These are phyloP conservation scores for Acrobasis suavella DNA, from an alignment of 2,888 invertebrate species.

Conservation along the genomic window DNA sequence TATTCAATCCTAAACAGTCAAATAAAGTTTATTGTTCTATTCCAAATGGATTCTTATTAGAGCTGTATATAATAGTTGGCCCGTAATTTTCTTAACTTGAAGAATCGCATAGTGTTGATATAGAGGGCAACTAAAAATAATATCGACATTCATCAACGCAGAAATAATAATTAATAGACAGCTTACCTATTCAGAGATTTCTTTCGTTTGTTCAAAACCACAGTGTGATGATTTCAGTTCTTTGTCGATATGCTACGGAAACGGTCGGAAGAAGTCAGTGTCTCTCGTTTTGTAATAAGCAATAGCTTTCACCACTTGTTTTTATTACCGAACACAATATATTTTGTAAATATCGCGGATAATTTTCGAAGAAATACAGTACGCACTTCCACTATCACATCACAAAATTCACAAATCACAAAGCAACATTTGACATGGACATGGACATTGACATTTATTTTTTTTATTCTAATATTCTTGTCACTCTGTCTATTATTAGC, in stretches of 20 bases:
- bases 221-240: neutral
- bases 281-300: neutral
- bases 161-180: neutral
- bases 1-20: too few relatives aligned
- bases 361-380: constrained; percentile 1
- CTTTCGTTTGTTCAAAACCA: neutral
- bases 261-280: neutral
- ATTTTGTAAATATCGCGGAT: neutral
- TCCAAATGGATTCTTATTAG: too few relatives aligned
- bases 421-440: neutral
- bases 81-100: too few relatives aligned
- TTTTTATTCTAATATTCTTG: too few relatives aligned
- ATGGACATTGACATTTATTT: too few relatives aligned
- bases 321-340: neutral
- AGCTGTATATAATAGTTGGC: too few relatives aligned
- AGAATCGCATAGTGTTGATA: too few relatives aligned
- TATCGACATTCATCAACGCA: neutral
- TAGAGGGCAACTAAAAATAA: too few relatives aligned
- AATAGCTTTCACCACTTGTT: neutral
- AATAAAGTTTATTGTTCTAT: too few relatives aligned
- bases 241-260: neutral
- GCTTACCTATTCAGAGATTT: neutral
- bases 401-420: too few relatives aligned
- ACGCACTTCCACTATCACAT: too few relatives aligned
- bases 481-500: too few relatives aligned